Conservation (phyloP, 2,797 vertebrate species). For the Brachyrhaphis roseni region DNA sequence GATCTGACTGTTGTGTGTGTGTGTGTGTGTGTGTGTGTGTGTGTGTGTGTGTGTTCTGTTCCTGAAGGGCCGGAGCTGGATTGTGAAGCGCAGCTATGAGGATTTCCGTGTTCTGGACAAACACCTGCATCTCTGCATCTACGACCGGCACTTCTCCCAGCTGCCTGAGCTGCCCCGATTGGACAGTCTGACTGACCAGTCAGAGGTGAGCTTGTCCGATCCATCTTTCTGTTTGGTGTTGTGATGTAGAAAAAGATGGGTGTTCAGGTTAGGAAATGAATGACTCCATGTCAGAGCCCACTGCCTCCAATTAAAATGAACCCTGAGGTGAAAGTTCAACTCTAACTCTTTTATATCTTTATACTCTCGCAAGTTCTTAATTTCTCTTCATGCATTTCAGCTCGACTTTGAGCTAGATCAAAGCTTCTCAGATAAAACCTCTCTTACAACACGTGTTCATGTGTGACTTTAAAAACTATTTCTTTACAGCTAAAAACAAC, state of each 20-base stretch:
- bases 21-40: too few species aligned
- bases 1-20: neutral
- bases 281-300: neutral
- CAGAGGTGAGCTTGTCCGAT: conserved; percentile 82
- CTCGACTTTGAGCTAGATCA: neutral
- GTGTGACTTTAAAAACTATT: neutral
- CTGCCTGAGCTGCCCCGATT: conserved; percentile 94
- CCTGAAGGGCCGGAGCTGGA: conserved; percentile 96
- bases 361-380: neutral
- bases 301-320: neutral
- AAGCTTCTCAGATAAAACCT: neutral
- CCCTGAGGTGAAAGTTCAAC: neutral
- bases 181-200: conserved; percentile 90
- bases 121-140: conserved; percentile 97
- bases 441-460: neutral
- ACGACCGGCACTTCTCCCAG: conserved; percentile 97
- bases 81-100: conserved; percentile 98
- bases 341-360: neutral
- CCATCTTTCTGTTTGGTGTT: neutral
- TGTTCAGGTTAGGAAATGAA: neutral
- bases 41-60: neutral
- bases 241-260: neutral
- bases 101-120: conserved; percentile 98
- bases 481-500: too few species aligned
- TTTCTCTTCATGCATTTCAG: neutral